A percentile compares a stretch with the other conserved stretches of the same genome.
These are phyloP conservation scores for Ursus arctos DNA, from an alignment of 2,113 vertebrate species.

Conservation along the genomic window DNA sequence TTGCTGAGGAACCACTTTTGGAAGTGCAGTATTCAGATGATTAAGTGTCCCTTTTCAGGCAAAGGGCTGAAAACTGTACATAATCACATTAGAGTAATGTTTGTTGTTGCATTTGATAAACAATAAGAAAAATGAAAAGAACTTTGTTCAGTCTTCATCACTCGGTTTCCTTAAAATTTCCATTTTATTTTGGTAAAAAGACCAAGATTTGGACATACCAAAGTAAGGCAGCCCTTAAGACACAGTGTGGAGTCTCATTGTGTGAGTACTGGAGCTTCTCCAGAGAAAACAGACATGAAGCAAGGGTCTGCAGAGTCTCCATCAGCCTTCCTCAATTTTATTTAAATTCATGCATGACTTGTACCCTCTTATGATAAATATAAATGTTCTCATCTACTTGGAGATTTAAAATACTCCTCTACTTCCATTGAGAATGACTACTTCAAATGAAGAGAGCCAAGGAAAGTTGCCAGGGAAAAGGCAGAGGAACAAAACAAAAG, in stretches of 20 bases:
- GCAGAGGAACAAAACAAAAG: background rate
- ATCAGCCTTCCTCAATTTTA: background rate
- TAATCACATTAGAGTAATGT: background rate
- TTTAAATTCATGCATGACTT: background rate
- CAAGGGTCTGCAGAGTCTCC: fast-evolving
- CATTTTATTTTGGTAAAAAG: background rate
- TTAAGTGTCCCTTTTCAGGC: background rate
- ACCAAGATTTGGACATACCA: too few species aligned
- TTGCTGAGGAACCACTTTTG: background rate
- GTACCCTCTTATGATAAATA: background rate
- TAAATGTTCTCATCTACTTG: background rate
- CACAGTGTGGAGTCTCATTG: too few species aligned
- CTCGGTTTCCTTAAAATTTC: background rate
- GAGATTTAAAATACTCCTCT: background rate
- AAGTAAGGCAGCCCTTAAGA: background rate
- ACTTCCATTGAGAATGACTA: too few species aligned
- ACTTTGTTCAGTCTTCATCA: background rate
- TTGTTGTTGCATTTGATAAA: background rate
- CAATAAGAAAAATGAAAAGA: background rate
- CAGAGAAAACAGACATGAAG: background rate
- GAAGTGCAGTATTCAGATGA: background rate
- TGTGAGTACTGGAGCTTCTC: background rate
- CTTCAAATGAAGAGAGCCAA: background rate
- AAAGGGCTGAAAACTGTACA: background rate
- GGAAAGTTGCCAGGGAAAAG: background rate